These are phyloP conservation scores for Drosophila subquinaria DNA, from an alignment of 2,888 invertebrate species.

Conservation along the genomic window DNA sequence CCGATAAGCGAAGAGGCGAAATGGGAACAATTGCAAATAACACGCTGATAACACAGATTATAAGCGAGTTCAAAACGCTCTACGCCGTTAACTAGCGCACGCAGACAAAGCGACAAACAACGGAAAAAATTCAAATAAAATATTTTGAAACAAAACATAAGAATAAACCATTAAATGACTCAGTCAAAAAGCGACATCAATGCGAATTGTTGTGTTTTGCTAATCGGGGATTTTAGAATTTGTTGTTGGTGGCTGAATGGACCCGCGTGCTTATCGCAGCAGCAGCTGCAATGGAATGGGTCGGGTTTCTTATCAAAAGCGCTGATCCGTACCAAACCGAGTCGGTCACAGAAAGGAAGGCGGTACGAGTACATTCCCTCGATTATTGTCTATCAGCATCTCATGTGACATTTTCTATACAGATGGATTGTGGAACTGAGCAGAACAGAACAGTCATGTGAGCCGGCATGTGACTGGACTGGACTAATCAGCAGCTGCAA, in stretches of 20 bases:
- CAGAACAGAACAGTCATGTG: slow-evolving; percentile 60
- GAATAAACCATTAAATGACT: slow-evolving; percentile 22
- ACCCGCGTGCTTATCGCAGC: slow-evolving; percentile 38
- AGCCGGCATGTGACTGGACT: slow-evolving; percentile 65
- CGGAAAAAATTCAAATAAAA: slow-evolving; percentile 1
- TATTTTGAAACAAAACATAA: background rate
- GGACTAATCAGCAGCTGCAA: slow-evolving; percentile 39
- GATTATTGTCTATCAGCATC: slow-evolving; percentile 21
- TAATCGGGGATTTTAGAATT: slow-evolving; percentile 14
- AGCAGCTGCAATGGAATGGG: slow-evolving; percentile 12
- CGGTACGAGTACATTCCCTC: slow-evolving; percentile 9
- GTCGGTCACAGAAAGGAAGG: slow-evolving; percentile 22
- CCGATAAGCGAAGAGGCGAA: slow-evolving; percentile 40
- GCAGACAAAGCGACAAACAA: slow-evolving; percentile 31
- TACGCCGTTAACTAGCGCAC: slow-evolving; percentile 30
- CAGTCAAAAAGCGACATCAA: slow-evolving; percentile 14
- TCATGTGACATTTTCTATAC: slow-evolving; percentile 47
- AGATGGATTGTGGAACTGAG: slow-evolving; percentile 16
- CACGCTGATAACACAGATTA: slow-evolving; percentile 45
- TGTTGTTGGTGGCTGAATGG: slow-evolving; percentile 6
- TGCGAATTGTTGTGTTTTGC: slow-evolving; percentile 11
- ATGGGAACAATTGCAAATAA: slow-evolving; percentile 25
- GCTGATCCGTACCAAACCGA: slow-evolving; percentile 24
- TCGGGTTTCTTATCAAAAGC: slow-evolving; percentile 37
- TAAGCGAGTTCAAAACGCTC: slow-evolving; percentile 38